Base-by-base conservation (phyloP, 2,113 vertebrate genomes). In the Microtus ochrogaster region DNA sequence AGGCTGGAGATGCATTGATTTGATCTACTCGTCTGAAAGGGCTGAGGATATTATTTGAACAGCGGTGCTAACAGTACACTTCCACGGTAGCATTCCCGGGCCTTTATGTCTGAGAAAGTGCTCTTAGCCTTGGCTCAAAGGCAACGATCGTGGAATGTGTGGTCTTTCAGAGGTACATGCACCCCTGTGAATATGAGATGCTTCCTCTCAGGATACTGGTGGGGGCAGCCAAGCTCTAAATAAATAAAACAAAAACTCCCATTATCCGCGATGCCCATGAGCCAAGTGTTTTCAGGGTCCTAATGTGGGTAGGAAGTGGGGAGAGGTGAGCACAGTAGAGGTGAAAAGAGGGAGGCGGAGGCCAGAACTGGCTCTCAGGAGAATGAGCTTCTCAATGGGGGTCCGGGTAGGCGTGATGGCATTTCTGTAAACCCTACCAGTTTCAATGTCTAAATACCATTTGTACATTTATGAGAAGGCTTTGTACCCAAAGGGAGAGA, bases 191-290 rank as follows among this genome's bases (percentile, higher is more conserved):
- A 94, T 94, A 95, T 66, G 88, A 95, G 94, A 73, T 87, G 88
- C 49, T 95, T 97, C 92, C 66, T 97, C 97, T 97, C 96, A 30
- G 88, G 96, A 97, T 74, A 79, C 44, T 96, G 26, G 95, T 90
- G 63, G 33, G 90, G 92, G 72, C 92, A 94, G 87, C 49, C 41
- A 68, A 47, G 30, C 47, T 91, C 97, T 97, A 96, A 97, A 97
- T 90, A 97, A 39, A 90, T 95, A 89, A 96, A 98, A 89, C 1
- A 89, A 96, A 97, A 72, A 65, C 33, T 87, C 95, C 97, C 78
- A 11, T 68, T 92, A 90, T 58, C 55, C 10, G 55, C 95, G 93
- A 49, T 87, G 90, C 66, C 84, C 85, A 5, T 3, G 77, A 96
- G 96, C 47, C 97, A 96, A 93, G 83, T 1, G 16, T 65, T 66